Evolutionary conservation across 2,888 invertebrate genomes (phyloP), one percentile per base, ranked within the genome.

Genomic region (Sipunculus nudus): DNA sequence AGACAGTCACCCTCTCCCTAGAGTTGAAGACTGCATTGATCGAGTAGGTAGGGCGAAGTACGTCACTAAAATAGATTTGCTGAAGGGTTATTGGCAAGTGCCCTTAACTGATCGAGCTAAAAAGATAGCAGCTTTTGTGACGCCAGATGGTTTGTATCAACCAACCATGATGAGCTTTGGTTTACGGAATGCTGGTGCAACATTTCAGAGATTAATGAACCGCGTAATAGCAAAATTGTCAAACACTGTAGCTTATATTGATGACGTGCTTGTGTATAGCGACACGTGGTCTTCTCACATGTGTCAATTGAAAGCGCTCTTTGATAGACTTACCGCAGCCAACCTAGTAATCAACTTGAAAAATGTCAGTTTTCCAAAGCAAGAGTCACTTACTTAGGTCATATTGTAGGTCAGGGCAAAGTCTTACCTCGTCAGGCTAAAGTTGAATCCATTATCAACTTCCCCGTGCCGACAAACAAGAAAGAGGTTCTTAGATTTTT

Each of bases 11-110:
- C 74, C 66, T 0, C 65, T 71, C 2, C 64, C 72, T n/a, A 40
- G 70, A 38, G 59, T 71, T 0, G 70, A 67, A 47, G 72, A 68
- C 40, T 71, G 68, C 26, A 74, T 72, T 26, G 70, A 73, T 29
- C 62, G 58, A 23, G 41, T 73, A 38, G 65, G 70, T 13, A 39
- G 63, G 25, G 59, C 68, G 16, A 67, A 61, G 50, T 73, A 54
- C 56, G 56, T 72, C 19, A 71, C 41, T 6, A 69, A 74, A 40
- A 63, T 61, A 62, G 68, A 71, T 41, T 43, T 73, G 31, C 43
- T 74, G 8, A 67, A 69, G 46, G 67, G 65, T 2, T 67, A 65
- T 35, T 67, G 50, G 58, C 39, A 39, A 26, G 57, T 73, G 13
- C 68, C 68, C n/a, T n/a, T n/a, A n/a, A n/a, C n/a, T n/a, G n/a